Conservation (phyloP, 2,888 invertebrate species). For the Nemotelus nigrinus region DNA sequence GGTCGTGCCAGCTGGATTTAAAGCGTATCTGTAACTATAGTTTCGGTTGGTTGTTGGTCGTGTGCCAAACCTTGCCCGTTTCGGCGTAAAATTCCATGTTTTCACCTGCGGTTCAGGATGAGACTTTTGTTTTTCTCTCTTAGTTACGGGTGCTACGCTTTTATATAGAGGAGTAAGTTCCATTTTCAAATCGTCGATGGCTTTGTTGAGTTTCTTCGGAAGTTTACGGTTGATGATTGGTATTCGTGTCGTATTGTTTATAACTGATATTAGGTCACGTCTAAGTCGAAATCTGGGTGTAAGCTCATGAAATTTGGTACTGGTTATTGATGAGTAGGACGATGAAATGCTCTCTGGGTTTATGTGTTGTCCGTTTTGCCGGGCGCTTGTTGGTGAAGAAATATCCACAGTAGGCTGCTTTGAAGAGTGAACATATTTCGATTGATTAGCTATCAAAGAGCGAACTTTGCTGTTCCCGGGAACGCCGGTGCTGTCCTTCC, state of each 20-base stretch:
- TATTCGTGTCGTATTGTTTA: neutral
- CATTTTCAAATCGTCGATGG: neutral
- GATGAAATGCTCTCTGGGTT: conserved; percentile 29
- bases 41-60: neutral
- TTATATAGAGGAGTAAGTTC: conserved; percentile 4
- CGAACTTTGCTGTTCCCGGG: neutral
- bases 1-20: conserved; percentile 18
- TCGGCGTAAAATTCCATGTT: conserved; percentile 30
- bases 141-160: neutral
- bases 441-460: neutral
- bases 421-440: neutral
- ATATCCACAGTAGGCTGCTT: neutral
- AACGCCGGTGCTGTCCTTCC: neutral
- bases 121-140: neutral
- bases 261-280: conserved; percentile 25
- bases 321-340: neutral
- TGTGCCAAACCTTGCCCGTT: neutral
- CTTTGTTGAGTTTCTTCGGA: neutral
- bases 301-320: neutral
- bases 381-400: neutral
- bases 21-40: neutral
- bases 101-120: neutral
- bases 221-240: neutral
- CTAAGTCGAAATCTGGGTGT: conserved; percentile 10
- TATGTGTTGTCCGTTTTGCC: neutral